Base-by-base conservation (phyloP, 2,888 invertebrate genomes). In the Prosopocoilus inquinatus region DNA sequence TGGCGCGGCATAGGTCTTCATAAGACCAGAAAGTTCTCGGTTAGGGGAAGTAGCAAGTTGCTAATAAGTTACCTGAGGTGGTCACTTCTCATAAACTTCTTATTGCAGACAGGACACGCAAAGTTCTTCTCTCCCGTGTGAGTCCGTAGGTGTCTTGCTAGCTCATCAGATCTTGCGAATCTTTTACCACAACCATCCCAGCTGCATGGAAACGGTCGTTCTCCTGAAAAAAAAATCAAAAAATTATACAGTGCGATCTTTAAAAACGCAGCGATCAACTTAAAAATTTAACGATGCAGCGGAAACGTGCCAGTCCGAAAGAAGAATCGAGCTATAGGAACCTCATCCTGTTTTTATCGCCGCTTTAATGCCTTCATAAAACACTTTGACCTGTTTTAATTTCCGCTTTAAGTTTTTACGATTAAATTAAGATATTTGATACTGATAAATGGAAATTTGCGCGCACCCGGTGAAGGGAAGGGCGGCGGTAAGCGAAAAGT, bases 51-150 rank as follows among this genome's bases (percentile, higher is more conserved):
- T 28, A 28, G 20, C 20, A 41, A 13, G 41, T 41, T 41, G 15
- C 11, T 28, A 28, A 41, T 11, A 11, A 64, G 59, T 71, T 70
- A 82, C 82, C 81, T 81, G 47, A 85, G 79, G 69, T 85, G 85
- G 68, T 85, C 85, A 63, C 84, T 84, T 55, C 85, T 75, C 84
- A 85, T 85, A 69, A 85, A 85, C 62, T 83, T 79, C 71, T 84
- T 84, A 64, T 79, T 79, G 74, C 85, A 85, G 46, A 84, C 80
- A 1, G 84, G 83, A 71, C 85, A 85, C 16, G 77, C 75, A 70
- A 85, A 85, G 67, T 83, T 83, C 75, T 85, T 85, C 68, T 86
- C 85, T 5, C 85, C 86, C 9, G 85, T 85, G 71, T 86, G 86
- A 33, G 85, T 86, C 39, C 85, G 73, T 51, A 80, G 80, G 72